phyloP scores from a whole-genome alignment of 1,140 invertebrate species.

The Philotrypesis tridentata region DNA sequence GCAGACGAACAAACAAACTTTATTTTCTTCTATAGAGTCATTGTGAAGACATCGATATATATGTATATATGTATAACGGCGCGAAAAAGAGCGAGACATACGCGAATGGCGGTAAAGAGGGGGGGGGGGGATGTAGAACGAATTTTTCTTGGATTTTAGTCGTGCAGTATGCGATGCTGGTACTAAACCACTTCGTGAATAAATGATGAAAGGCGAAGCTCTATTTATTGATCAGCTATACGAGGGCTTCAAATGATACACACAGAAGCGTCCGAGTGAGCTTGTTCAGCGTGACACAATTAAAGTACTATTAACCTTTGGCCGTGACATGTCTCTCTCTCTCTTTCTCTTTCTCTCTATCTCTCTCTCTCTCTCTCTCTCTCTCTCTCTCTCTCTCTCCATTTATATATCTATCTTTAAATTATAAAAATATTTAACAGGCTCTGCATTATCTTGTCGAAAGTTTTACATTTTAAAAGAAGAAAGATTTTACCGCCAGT shows the following conservation, averaged over 20 bases:
- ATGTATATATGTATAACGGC: background rate
- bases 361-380: background rate
- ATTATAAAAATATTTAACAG: too few species aligned
- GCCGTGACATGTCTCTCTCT: background rate
- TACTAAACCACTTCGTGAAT: background rate
- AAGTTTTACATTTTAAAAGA: too few species aligned
- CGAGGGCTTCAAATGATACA: background rate
- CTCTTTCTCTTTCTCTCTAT: background rate
- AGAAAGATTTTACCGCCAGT: too few species aligned
- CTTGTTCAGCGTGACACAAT: conserved; percentile 10
- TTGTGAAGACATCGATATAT: background rate
- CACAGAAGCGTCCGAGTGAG: background rate
- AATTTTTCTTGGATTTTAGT: background rate
- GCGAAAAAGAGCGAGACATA: background rate
- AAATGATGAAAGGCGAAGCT: background rate
- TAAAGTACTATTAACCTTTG: conserved; percentile 15
- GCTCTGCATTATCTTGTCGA: too few species aligned
- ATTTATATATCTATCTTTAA: too few species aligned
- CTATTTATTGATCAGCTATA: conserved; percentile 16
- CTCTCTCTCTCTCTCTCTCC: too few species aligned
- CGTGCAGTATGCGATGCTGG: background rate
- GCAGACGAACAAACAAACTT: background rate
- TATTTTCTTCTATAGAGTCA: background rate
- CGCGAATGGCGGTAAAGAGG: background rate
- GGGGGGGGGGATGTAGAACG: background rate